Evolutionary conservation across 2,113 vertebrate genomes (phyloP), one percentile per base, ranked within the genome.

Genomic region (Carassius carassius): DNA sequence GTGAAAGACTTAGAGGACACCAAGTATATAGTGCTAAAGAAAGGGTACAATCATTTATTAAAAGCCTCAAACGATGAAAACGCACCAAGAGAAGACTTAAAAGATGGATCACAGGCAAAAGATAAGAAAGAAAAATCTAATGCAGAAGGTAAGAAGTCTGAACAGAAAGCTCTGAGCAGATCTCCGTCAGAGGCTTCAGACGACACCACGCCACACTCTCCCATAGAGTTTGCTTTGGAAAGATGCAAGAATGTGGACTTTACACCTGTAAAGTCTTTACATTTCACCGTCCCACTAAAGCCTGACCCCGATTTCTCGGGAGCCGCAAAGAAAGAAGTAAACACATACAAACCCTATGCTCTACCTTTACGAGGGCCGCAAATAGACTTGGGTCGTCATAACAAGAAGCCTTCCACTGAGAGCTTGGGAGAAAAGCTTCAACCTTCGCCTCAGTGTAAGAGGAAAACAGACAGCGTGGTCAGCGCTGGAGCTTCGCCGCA

Each of bases 1-100:
- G 96, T 97, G 21, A 94, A 92, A 83, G 95, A 96, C 12, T 82
- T 94, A n/a, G 95, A 96, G 29, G 96, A 94, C 0, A 89, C 86
- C 86, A 95, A 94, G 63, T 94, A 93, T 60, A 94, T 97, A 5
- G 93, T 97, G 1, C 86, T 98, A 13, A 93, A n/a, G 86, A 96
- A 95, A 86, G 90, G 81, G 5, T 89, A 90, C 76, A 85, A 67
- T 9, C 87, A 90, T 84, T 84, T 94, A 65, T 14, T 92, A 37
- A 75, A 77, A 60, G 21, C 17, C 21, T 17, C 19, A 21, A 78
- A 3, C 0, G 75, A 84, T 13, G 47, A 12, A 0, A 83, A 1
- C 11, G 35, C 13, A 7, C 7, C 37, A 3, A 44, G 17, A 17
- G 69, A 70, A 62, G 49, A 87, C 16, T 29, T 29, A 29, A 29